These are phyloP conservation scores for Oeneis ivallda DNA, from an alignment of 2,888 invertebrate genomes.

Conservation along the genomic window DNA sequence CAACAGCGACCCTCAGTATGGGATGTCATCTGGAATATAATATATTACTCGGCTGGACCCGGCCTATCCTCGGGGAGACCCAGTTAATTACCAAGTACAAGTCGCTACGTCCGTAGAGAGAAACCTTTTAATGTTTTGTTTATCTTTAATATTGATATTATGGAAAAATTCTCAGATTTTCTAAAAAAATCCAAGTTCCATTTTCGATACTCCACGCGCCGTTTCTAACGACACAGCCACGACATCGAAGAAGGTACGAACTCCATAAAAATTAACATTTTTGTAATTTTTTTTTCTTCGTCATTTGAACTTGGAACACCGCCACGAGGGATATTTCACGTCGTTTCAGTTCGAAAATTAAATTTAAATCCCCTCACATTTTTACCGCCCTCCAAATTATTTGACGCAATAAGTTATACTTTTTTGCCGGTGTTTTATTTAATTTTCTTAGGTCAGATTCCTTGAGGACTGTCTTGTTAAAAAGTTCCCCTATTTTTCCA, in stretches of 20 bases:
- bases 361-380: slow-evolving; percentile 79
- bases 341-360: slow-evolving; percentile 77
- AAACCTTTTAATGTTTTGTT: slow-evolving; percentile 69
- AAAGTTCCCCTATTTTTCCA: not conserved
- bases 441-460: slow-evolving; percentile 62
- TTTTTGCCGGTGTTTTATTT: slow-evolving; percentile 54
- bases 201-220: too few species aligned
- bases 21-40: slow-evolving; percentile 78
- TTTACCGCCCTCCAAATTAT: slow-evolving; percentile 75
- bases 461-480: slow-evolving; percentile 34
- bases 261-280: slow-evolving; percentile 40
- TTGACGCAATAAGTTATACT: slow-evolving; percentile 63
- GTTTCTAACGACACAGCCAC: too few species aligned
- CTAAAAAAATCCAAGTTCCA: too few species aligned
- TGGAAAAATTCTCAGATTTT: too few species aligned
- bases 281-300: slow-evolving; percentile 55
- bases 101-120: slow-evolving; percentile 60
- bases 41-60: slow-evolving; percentile 75
- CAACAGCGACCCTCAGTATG: slow-evolving; percentile 58
- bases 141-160: slow-evolving; percentile 46
- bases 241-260: not conserved
- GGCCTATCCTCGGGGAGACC: slow-evolving; percentile 73
- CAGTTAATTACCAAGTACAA: slow-evolving; percentile 85
- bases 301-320: slow-evolving; percentile 63
- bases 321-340: slow-evolving; percentile 74